These are phyloP conservation scores for Sphecodes monilicornis DNA, from an alignment of 2,888 invertebrate genomes.

Conservation along the genomic window DNA sequence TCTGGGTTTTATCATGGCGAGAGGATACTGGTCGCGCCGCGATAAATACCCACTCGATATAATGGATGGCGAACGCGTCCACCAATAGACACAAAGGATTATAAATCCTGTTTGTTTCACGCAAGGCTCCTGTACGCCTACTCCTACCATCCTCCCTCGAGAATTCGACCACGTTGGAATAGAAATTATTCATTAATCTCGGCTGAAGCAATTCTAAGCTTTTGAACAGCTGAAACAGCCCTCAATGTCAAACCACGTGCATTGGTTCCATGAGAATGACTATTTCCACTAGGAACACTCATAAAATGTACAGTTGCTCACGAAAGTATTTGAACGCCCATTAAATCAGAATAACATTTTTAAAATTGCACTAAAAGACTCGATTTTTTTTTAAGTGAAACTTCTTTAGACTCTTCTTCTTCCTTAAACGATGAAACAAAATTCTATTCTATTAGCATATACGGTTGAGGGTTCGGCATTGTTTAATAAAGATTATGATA, in stretches of 20 bases:
- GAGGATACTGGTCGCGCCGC: constrained; percentile 62
- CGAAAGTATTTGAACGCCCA: too few species aligned
- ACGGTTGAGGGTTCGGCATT: too few species aligned
- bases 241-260: not conserved
- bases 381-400: too few species aligned
- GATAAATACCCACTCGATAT: constrained; percentile 72
- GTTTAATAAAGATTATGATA: too few species aligned
- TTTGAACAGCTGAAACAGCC: not conserved
- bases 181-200: constrained; percentile 61
- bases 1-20: constrained; percentile 67
- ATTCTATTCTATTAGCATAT: too few species aligned
- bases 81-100: constrained; percentile 51
- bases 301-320: too few species aligned
- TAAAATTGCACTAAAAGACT: too few species aligned
- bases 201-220: not conserved
- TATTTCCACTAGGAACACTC: not conserved
- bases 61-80: constrained; percentile 65
- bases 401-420: too few species aligned
- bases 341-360: too few species aligned
- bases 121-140: constrained; percentile 7
- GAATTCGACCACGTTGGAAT: constrained; percentile 59
- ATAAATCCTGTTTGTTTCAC: constrained; percentile 68
- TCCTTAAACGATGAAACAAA: too few species aligned
- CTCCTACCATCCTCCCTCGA: constrained; percentile 33
- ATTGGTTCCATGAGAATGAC: not conserved